Base-by-base conservation (phyloP, 2,888 invertebrate species). In the Sarcophaga subvicina region DNA sequence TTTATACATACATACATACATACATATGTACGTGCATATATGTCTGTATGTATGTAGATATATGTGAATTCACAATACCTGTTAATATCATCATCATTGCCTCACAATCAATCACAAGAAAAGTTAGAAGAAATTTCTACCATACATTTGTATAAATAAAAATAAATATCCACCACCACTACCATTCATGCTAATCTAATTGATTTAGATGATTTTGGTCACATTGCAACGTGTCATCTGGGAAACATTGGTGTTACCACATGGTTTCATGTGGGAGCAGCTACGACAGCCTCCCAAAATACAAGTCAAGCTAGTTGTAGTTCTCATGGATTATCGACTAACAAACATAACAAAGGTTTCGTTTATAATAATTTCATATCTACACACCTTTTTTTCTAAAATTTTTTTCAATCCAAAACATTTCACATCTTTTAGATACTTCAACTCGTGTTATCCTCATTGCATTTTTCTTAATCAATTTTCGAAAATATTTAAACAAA, bases 211-310 rank as follows among this genome's bases (percentile, higher is more conserved):
- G 93, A 93, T 89, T 89, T 91, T 88, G 90, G 90, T 77, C 89
- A 88, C 84, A 88, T 89, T 85, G 88, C 90, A 49, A 91, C 90
- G 75, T 89, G 88, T 86, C 90, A 91, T 86, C 89, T 92, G 88
- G 91, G 92, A 89, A 91, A 90, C 88, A 90, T 93, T 88, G 93
- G 93, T 91, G 92, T 93, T 72, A 93, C 93, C 90, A 93, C 93
- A 88, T 93, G 93, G 92, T 93, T 92, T 90, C 93, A 93, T 91
- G 91, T 93, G 86, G 93, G 93, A 88, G 91, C 92, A 88, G 91
- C 92, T 78, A 91, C 92, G 89, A 89, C 90, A 59, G 89, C 89
- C 67, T 89, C 89, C 87, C 81, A 67, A 64, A 76, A 37, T 71
- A 49, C 49, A 49, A 87, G 20, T 70, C 71, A 81, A 45, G 71